Evolutionary conservation across 2,113 vertebrate genomes (phyloP).

Genomic region (Meleagris gallopavo): DNA sequence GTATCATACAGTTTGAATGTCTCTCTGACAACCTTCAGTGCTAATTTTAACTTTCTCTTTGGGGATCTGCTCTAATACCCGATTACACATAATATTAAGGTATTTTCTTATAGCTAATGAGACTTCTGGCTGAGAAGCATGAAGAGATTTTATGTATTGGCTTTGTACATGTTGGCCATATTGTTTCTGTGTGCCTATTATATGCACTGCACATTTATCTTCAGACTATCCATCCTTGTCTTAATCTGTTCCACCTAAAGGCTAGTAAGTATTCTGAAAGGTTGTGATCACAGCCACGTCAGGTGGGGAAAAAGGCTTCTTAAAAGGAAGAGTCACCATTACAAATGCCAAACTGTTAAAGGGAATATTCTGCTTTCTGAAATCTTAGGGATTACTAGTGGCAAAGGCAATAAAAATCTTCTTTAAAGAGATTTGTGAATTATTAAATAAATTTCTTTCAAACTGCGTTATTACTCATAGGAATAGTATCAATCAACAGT

Average conservation of each 20-base stretch:
- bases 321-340: neutral
- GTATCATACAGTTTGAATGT: neutral
- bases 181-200: neutral
- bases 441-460: conserved; percentile 70
- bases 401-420: conserved; percentile 58
- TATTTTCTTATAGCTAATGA: neutral
- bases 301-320: neutral
- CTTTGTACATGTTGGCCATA: neutral
- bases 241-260: conserved; percentile 19
- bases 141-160: neutral
- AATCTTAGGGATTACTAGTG: conserved; percentile 33
- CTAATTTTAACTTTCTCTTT: neutral
- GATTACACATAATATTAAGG: neutral
- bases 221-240: neutral
- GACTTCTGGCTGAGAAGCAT: conserved; percentile 23
- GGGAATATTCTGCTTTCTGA: neutral
- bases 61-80: neutral
- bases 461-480: conserved; percentile 71
- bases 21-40: neutral
- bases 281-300: neutral
- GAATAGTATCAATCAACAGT: conserved; percentile 75
- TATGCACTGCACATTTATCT: neutral
- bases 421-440: conserved; percentile 61
- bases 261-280: neutral
- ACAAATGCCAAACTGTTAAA: conserved; percentile 9